These are phyloP conservation scores for Xylota sylvarum DNA, from an alignment of 2,888 invertebrate species.

Conservation along the genomic window DNA sequence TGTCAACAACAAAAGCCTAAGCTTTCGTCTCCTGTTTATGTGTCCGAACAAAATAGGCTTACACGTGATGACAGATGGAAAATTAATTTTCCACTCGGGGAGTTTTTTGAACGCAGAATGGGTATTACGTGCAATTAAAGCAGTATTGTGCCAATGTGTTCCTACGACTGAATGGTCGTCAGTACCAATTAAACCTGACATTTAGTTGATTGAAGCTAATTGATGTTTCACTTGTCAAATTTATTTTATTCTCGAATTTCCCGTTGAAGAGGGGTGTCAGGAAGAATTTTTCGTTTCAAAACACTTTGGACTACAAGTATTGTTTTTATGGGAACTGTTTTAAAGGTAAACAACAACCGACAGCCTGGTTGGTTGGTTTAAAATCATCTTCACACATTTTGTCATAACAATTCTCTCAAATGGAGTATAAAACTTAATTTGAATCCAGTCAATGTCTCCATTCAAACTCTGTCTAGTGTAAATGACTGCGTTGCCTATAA, in stretches of 20 bases:
- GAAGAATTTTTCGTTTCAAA: too few relatives aligned
- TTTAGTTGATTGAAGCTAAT: neutral
- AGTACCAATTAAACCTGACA: neutral
- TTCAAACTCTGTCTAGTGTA: neutral
- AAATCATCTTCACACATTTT: too few relatives aligned
- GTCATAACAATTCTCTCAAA: too few relatives aligned
- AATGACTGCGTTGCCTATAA: neutral
- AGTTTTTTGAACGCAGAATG: neutral
- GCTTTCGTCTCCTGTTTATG: too few relatives aligned
- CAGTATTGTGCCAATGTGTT: neutral
- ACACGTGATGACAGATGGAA: constrained; percentile 17
- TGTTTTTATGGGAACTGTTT: too few relatives aligned
- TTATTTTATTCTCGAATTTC: neutral
- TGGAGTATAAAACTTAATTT: too few relatives aligned
- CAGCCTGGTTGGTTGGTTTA: too few relatives aligned
- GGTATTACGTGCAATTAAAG: neutral
- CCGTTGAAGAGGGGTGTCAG: neutral
- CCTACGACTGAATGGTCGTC: neutral
- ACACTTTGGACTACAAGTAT: too few relatives aligned
- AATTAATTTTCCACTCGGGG: constrained; percentile 21
- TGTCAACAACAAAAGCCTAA: constrained; percentile 5
- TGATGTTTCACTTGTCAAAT: neutral
- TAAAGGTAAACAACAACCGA: too few relatives aligned
- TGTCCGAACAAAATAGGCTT: constrained; percentile 14
- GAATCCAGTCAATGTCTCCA: too few relatives aligned